phyloP scores from a whole-genome alignment of 2,113 vertebrate genomes.

The Daphoenositta chrysoptera region DNA sequence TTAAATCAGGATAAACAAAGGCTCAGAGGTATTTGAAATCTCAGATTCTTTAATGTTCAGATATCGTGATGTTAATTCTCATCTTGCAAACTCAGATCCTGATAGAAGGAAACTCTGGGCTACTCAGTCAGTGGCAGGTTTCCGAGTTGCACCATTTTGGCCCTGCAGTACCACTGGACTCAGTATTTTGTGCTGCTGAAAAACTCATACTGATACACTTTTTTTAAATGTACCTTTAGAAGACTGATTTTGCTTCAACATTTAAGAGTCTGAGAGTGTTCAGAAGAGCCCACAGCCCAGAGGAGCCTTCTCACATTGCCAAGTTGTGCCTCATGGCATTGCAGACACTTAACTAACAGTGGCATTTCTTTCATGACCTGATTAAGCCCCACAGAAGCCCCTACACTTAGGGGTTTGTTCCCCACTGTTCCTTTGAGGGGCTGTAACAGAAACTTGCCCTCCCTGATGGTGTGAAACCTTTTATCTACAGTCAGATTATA shows the following conservation, averaged over 20 bases:
- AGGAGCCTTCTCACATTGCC: neutral
- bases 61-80: rapidly evolving
- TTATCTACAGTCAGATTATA: neutral
- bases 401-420: neutral
- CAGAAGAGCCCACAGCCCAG: neutral
- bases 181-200: neutral
- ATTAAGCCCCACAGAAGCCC: neutral
- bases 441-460: neutral
- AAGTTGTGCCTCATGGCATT: rapidly evolving
- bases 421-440: neutral
- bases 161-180: neutral
- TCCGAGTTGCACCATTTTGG: neutral
- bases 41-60: neutral
- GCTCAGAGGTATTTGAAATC: neutral
- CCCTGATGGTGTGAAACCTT: neutral
- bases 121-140: neutral
- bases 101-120: neutral
- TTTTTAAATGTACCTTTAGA: neutral
- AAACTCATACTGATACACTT: rapidly evolving
- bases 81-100: neutral
- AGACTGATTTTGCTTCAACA: neutral
- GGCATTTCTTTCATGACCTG: neutral
- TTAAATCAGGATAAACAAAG: neutral
- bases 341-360: neutral
- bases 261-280: neutral